Evolutionary conservation across 2,888 invertebrate genomes (phyloP), one percentile per base, ranked within the genome.

Genomic region (Drosophila niveifrons): DNA sequence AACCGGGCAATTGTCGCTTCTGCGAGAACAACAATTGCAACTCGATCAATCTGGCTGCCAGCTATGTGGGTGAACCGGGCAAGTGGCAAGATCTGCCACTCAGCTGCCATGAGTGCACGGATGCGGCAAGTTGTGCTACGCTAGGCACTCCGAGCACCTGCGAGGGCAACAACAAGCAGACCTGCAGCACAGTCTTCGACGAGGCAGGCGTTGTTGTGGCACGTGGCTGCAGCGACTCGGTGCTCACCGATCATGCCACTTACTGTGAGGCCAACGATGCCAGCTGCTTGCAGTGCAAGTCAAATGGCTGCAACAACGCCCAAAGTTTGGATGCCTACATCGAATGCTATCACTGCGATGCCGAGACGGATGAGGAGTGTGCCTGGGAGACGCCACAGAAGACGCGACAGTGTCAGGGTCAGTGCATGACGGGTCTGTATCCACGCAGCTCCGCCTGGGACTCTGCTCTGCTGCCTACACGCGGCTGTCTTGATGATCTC

Each of bases 71-170:
- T 0, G 82, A 83, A 6, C 89, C 91, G 0, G 92, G 92, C 15
- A 82, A 78, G 66, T 92, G 91, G 91, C 91, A 91, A 62, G 89
- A 79, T 28, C 59, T 92, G 48, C 92, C 92, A 0, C 74, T 92
- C 1, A 86, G 70, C 34, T 92, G 92, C 3, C 75, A 79, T 2
- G 68, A 51, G 0, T 92, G 92, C 59, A 36, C 67, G 0, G 88
- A 78, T 3, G 58, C 53, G 0, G 66, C 52, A 11, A 86, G 79
- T 0, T 91, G 91, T 29, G 72, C 66, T 3, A 50, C 17, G 0
- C 68, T 63, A 0, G 52, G 56, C 1, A 44, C 56, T 0, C 58
- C 69, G 2, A 28, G 23, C 6, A 74, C 59, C 8, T 92, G 91
- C 36, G 72, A 72, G 58, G 75, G 75, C 18, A 90, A 91, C 47